Conservation (phyloP, 2,113 vertebrate genomes). For the Fregata magnificens region DNA sequence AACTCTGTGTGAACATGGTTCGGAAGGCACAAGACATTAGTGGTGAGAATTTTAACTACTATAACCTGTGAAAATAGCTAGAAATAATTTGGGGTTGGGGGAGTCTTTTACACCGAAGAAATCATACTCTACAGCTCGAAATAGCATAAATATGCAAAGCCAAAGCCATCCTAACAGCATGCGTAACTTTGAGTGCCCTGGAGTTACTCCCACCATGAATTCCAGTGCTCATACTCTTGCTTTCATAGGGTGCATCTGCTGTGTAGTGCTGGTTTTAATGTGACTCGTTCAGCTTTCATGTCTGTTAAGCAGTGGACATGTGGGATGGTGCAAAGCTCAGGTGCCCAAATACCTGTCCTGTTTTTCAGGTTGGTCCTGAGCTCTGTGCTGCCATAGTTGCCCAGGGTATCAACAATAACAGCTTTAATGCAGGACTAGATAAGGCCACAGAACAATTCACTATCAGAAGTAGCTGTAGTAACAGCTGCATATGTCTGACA, state of each 20-base stretch:
- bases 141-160: background rate
- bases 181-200: background rate
- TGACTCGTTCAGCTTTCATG: background rate
- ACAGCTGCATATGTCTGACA: background rate
- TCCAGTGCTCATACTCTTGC: background rate
- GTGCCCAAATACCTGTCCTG: background rate
- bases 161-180: background rate
- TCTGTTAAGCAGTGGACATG: background rate
- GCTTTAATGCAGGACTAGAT: background rate
- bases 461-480: background rate
- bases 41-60: background rate
- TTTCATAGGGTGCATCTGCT: background rate
- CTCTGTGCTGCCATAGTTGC: background rate
- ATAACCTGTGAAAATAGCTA: background rate
- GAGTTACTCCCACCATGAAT: background rate
- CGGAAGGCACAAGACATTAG: background rate
- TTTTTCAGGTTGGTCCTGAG: background rate
- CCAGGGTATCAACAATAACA: background rate
- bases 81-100: background rate
- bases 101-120: background rate
- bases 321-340: background rate
- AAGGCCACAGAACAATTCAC: background rate
- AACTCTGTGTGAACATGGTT: background rate
- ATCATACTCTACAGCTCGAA: background rate
- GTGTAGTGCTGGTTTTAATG: background rate